Evolutionary conservation across 2,888 invertebrate species (phyloP).

Genomic region (Agapostemon virescens): DNA sequence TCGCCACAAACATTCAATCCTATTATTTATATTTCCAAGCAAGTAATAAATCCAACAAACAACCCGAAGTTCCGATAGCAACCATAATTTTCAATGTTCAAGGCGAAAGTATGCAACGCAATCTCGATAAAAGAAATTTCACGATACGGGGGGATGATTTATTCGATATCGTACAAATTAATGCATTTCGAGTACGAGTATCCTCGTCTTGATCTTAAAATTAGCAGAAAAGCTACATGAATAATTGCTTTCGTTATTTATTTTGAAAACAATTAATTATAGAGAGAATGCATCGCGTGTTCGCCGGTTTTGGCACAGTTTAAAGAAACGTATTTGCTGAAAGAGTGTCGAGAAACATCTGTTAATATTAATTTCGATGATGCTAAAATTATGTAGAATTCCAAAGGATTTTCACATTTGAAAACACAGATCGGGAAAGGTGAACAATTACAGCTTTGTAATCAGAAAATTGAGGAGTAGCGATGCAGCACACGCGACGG

Average conservation of each 20-base stretch:
- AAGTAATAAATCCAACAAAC: not conserved
- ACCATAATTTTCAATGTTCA: not conserved
- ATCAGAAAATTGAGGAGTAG: not conserved
- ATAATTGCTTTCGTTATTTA: not conserved
- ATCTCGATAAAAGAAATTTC: not conserved
- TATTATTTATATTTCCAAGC: slow-evolving; percentile 11
- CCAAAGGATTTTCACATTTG: not conserved
- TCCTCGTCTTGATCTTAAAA: not conserved
- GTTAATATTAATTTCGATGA: too few species aligned
- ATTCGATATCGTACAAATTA: too few species aligned
- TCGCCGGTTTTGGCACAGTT: not conserved
- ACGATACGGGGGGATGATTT: too few species aligned
- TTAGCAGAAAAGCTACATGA: not conserved
- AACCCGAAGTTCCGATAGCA: not conserved
- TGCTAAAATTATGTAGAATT: not conserved
- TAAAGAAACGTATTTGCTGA: not conserved
- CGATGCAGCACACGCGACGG: too few species aligned
- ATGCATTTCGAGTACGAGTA: too few species aligned
- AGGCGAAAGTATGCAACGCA: not conserved
- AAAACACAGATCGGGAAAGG: not conserved
- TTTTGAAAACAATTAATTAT: not conserved
- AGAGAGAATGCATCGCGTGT: not conserved
- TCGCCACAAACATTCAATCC: not conserved
- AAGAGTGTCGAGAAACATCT: not conserved
- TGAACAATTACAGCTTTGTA: not conserved